Evolutionary conservation across 2,113 vertebrate genomes (phyloP).

Genomic region (Zosterops japonicus): DNA sequence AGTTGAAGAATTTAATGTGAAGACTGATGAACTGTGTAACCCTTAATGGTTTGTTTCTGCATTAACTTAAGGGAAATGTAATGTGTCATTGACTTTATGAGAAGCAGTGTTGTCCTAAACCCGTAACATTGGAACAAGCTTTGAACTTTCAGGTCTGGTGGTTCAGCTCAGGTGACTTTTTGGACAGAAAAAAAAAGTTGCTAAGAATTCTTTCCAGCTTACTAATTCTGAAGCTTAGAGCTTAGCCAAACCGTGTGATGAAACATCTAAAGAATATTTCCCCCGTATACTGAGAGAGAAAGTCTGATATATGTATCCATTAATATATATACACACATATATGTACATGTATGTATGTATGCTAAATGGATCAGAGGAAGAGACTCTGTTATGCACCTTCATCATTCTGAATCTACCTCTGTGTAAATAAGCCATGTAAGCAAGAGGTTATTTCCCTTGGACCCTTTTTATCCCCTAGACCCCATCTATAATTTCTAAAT

Average conservation of each 20-base stretch:
- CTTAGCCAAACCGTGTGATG: neutral
- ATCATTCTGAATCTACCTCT: neutral
- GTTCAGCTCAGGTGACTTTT: neutral
- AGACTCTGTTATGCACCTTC: neutral
- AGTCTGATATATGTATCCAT: neutral
- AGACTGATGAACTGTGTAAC: neutral
- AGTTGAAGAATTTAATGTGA: neutral
- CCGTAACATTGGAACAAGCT: neutral
- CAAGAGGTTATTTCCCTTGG: neutral
- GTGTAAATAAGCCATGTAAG: neutral
- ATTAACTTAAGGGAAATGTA: neutral
- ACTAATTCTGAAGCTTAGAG: neutral
- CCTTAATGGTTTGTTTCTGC: neutral
- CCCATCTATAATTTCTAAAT: neutral
- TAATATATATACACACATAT: neutral
- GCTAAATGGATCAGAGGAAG: neutral
- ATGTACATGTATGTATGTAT: fast-evolving
- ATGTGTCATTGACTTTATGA: neutral
- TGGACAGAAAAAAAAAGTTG: neutral
- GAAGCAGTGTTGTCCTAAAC: neutral
- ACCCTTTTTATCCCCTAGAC: neutral
- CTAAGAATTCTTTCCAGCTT: neutral
- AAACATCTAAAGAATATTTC: neutral
- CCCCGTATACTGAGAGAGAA: fast-evolving
- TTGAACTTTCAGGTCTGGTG: neutral